These are phyloP conservation scores for Lamproptera curius DNA, from an alignment of 2,888 invertebrate genomes.

Conservation along the genomic window DNA sequence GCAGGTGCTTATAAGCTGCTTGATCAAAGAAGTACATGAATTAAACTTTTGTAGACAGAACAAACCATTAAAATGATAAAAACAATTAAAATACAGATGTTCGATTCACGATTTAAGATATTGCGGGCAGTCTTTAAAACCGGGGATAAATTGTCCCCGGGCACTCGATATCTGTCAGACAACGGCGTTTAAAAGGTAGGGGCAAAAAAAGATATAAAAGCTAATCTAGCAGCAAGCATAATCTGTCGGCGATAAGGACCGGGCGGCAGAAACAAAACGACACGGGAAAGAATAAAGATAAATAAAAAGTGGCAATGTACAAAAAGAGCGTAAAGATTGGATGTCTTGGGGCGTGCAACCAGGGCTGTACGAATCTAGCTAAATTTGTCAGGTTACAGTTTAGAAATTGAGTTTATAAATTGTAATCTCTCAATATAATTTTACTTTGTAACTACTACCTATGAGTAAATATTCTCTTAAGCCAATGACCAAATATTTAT, in stretches of 20 bases:
- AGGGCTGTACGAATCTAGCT: constrained; percentile 14
- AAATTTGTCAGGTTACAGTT: no score
- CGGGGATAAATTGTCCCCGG: constrained; percentile 20
- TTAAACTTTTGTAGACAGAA: no score
- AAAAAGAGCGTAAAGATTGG: constrained; percentile 21
- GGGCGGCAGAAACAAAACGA: constrained; percentile 22
- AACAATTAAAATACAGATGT: constrained; percentile 18
- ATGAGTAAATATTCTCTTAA: no score
- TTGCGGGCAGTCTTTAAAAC: constrained; percentile 5
- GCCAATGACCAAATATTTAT: no score
- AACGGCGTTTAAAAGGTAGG: constrained; percentile 20
- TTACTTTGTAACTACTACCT: no score
- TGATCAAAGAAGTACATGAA: no score
- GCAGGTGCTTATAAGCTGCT: no score
- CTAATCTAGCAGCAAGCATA: constrained; percentile 24
- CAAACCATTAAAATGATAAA: constrained; percentile 7
- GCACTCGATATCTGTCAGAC: constrained; percentile 21
- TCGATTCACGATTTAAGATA: constrained; percentile 4
- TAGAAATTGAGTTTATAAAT: no score
- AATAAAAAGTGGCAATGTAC: constrained; percentile 20
- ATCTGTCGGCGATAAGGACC: constrained; percentile 23
- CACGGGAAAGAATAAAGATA: constrained; percentile 20
- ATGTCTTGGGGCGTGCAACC: not conserved
- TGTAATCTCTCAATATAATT: no score
- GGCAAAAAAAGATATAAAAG: constrained; percentile 14